Base-by-base conservation (phyloP, 2,113 vertebrate species). In the Balaenoptera acutorostrata region DNA sequence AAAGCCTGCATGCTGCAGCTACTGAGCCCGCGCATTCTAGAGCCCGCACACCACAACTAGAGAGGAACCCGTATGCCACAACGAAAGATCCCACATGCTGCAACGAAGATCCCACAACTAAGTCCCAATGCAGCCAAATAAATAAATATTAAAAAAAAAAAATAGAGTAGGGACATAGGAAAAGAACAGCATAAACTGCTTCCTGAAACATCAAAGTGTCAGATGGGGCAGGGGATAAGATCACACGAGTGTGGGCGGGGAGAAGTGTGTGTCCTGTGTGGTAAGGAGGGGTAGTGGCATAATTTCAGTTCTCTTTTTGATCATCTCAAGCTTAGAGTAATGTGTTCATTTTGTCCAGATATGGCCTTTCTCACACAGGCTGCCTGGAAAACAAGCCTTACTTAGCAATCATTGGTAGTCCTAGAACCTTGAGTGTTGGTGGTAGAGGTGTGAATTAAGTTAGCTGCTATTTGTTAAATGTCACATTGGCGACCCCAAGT, bases 291-390 rank as follows among this genome's bases (percentile, higher is more conserved):
- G 66, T 1, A 15, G 49, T 49, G 36, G 91, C 69, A 20, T 21
- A 57, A 46, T 71, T 97, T 88, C 77, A 52, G 80, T 95, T 97
- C 63, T 74, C 57, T 68, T 97, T 97, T 74, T 68, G 52, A 74
- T 91, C 46, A 74, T 66, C 52, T 49, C 66, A 59, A 64, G 52
- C 74, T 84, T 72, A 68, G 17, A 59, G 29, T n/a, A 55, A n/a
- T 71, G 52, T 72, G 74, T 46, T 83, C 10, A 7, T 66, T 81
- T 75, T 33, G 5, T 41, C n/a, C 39, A 49, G 39, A 82, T 4
- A 1, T 5, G 36, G 39, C 25, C 64, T 92, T 64, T 74, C 39
- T 90, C 75, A 64, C 25, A 9, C 21, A 36, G 68, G 74, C 84
- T 61, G 5, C 44, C 74, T 90, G 92, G 77, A 90, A 55, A 90